These are phyloP conservation scores for Parauchenoglanis ngamensis DNA, from an alignment of 2,797 vertebrate genomes.

Conservation along the genomic window DNA sequence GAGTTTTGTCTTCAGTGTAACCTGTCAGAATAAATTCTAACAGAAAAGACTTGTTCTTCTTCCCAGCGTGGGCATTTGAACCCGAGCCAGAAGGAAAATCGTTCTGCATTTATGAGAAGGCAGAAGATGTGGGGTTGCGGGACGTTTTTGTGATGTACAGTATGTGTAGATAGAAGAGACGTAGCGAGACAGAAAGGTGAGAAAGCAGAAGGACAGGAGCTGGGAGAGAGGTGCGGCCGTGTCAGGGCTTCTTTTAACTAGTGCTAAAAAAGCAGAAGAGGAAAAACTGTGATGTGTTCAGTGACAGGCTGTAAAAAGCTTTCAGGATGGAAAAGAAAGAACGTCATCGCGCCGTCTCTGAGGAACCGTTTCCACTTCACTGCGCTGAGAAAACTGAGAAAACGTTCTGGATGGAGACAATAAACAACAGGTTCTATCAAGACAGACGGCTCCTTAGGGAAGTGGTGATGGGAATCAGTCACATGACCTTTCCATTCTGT, in stretches of 20 bases:
- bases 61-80: background rate
- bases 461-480: background rate
- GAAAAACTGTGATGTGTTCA: constrained; percentile 72
- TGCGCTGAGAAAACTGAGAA: constrained; percentile 55
- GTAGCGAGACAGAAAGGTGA: constrained; percentile 1
- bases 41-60: background rate
- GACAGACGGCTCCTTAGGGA: constrained; percentile 18
- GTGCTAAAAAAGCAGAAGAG: background rate
- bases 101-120: background rate
- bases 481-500: background rate
- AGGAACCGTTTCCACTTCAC: constrained; percentile 52
- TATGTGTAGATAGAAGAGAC: constrained; percentile 1
- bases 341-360: constrained; percentile 33
- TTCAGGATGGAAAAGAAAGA: constrained; percentile 51
- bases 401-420: constrained; percentile 28
- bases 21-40: constrained; percentile 8
- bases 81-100: background rate
- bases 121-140: background rate
- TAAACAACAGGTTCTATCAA: constrained; percentile 39
- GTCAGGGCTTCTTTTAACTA: constrained; percentile 3
- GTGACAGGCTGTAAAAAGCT: constrained; percentile 79
- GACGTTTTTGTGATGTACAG: constrained; percentile 8
- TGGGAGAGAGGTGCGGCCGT: background rate
- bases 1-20: background rate
- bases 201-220: constrained; percentile 26